phyloP scores from a whole-genome alignment of 2,797 vertebrate genomes.

The Anguilla megastoma region DNA sequence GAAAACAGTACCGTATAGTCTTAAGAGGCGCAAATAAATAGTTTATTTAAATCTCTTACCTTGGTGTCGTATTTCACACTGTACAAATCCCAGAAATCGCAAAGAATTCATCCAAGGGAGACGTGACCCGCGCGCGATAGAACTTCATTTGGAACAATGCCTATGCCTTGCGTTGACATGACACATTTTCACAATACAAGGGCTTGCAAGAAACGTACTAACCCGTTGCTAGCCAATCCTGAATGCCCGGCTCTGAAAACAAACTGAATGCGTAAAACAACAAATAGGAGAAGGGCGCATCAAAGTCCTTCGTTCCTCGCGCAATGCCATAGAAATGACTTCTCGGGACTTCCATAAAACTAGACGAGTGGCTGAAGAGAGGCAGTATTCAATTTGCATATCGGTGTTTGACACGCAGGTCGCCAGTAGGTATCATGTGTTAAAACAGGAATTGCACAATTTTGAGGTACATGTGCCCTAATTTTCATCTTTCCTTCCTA shows the following conservation, averaged over 20 bases:
- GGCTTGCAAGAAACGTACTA: not conserved
- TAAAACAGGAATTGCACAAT: not conserved
- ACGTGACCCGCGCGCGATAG: not conserved
- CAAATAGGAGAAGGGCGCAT: not conserved
- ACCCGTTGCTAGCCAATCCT: not conserved
- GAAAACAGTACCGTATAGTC: not conserved
- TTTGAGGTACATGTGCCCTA: not conserved
- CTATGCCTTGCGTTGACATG: not conserved
- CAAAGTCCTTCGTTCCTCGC: not conserved
- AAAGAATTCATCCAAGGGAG: not conserved
- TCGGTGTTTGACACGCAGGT: not conserved
- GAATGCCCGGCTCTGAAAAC: not conserved
- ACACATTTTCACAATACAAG: not conserved
- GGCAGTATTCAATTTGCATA: not conserved
- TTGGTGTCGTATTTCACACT: slow-evolving; percentile 11
- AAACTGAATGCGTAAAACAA: not conserved
- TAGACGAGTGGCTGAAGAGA: not conserved
- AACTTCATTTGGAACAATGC: slow-evolving; percentile 15
- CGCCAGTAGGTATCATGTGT: not conserved
- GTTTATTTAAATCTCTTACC: not conserved
- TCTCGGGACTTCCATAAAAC: not conserved
- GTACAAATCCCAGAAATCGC: not conserved
- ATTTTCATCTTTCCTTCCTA: not conserved
- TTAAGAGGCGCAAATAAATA: not conserved
- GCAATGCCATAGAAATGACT: not conserved